Percentiles rank a stretch among this genome's conserved stretches.
Conservation (phyloP, 2,797 vertebrate genomes). For the Craterocephalus amniculus region DNA sequence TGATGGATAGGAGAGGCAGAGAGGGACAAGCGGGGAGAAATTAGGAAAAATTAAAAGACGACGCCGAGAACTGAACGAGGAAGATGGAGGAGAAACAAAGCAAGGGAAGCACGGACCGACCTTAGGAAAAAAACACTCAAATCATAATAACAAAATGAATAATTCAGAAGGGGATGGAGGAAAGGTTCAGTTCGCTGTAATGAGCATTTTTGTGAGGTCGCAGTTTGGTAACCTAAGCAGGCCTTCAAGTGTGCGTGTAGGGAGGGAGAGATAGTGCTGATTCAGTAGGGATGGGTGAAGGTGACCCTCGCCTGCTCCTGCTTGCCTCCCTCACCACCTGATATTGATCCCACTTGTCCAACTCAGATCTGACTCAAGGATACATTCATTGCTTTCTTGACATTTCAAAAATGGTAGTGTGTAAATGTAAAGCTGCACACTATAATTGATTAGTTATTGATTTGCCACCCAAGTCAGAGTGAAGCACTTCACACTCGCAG, state of each 20-base stretch:
- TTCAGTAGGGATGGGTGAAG: constrained; percentile 85
- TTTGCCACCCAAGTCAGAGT: constrained; percentile 49
- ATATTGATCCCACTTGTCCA: constrained; percentile 79
- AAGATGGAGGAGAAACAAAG: constrained; percentile 31
- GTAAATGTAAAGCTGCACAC: constrained; percentile 62
- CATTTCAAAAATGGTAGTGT: constrained; percentile 75
- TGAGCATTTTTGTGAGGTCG: constrained; percentile 76
- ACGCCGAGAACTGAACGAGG: constrained; percentile 10
- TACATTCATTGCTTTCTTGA: constrained; percentile 73
- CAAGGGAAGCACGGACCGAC: constrained; percentile 22
- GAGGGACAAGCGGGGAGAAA: constrained; percentile 27
- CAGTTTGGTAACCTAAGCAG: constrained; percentile 79
- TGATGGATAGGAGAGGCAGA: constrained; percentile 59
- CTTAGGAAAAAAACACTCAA: constrained; percentile 47
- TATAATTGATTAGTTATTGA: constrained; percentile 74
- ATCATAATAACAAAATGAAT: constrained; percentile 65
- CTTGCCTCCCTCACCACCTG: constrained; percentile 77
- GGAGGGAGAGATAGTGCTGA: constrained; percentile 81
- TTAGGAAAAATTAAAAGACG: constrained; percentile 37
- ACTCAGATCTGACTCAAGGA: constrained; percentile 75
- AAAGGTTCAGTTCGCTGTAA: constrained; percentile 54
- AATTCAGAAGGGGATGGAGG: constrained; percentile 55
- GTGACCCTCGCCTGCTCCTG: constrained; percentile 81
- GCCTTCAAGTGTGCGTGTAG: constrained; percentile 49
- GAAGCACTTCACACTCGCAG: constrained; percentile 49